Evolutionary conservation across 2,888 invertebrate genomes (phyloP), one percentile per base, ranked within the genome.

Genomic region (Strigamia crassipes): DNA sequence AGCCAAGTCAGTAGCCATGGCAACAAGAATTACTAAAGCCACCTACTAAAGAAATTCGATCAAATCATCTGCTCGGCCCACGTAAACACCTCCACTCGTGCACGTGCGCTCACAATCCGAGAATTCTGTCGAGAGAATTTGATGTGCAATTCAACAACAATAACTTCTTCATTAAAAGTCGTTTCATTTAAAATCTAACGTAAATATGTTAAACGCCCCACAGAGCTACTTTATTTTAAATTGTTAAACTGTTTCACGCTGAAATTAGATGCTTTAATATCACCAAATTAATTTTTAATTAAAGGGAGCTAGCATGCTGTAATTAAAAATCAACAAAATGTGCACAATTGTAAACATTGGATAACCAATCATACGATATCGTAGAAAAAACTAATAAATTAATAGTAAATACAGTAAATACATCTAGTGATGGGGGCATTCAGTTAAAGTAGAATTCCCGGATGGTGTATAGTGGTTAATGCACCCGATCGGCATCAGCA

Each of bases 21-120:
- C 23, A 66, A 66, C 61, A 23, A 66, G 21, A 66, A 66, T 66
- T 23, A 66, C 61, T 18, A 66, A 66, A 66, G 8, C 61, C 61
- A 66, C 61, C 61, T 66, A 0, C n/a, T 23, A 23, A 66, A 66
- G 61, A 66, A 61, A 66, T 18, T 66, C 61, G 61, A 66, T 66
- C 61, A 66, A 18, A 23, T 66, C 61, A 66, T 66, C 61, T 23
- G 23, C 61, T 66, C 61, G 0, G 23, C 61, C 61, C 61, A 66
- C 61, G 61, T 21, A 66, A 12, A 18, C 61, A 21, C 61, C 21
- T 18, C 13, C 61, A 18, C 21, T 23, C 61, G 2, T 61, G 61
- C 61, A 66, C 61, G 61, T 66, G 61, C 61, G 18, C 23, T 18
- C n/a, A 21, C 61, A 66, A 66, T 66, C 61, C 61, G 61, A 10